phyloP scores from a whole-genome alignment of 2,888 invertebrate species.

The Apotomis turbidana region DNA sequence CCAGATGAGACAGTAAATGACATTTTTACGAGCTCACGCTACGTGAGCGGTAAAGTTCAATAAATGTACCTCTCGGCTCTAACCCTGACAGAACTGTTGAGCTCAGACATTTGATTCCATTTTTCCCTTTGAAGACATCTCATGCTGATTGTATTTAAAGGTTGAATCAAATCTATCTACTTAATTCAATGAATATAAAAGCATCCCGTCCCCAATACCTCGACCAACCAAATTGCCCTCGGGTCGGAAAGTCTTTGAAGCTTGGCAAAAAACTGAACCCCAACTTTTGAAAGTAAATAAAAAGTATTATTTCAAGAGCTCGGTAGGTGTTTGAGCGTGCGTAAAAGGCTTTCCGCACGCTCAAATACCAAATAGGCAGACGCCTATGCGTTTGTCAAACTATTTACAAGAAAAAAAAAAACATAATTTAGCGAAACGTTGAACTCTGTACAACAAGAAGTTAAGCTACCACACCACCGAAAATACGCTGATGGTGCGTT shows the following conservation, averaged over 20 bases:
- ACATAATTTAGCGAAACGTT: background rate
- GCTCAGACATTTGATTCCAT: background rate
- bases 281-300: constrained; percentile 33
- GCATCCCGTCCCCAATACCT: constrained; percentile 20
- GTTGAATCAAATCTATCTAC: constrained; percentile 22
- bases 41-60: background rate
- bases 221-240: constrained; percentile 24
- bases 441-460: background rate
- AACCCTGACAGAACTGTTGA: background rate
- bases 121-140: background rate
- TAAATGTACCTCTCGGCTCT: background rate
- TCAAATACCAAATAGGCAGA: too few relatives aligned
- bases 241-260: constrained; percentile 32
- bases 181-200: constrained; percentile 37
- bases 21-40: too few relatives aligned
- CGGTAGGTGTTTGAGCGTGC: constrained; percentile 8
- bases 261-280: constrained; percentile 31
- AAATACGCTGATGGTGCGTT: too few relatives aligned
- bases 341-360: background rate
- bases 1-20: too few relatives aligned
- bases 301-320: constrained; percentile 21
- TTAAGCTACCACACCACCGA: too few relatives aligned
- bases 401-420: constrained; percentile 5
- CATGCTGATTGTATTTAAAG: constrained; percentile 1
- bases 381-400: constrained; percentile 15